These are phyloP conservation scores for Apotomis betuletana DNA, from an alignment of 2,888 invertebrate species.

Conservation along the genomic window DNA sequence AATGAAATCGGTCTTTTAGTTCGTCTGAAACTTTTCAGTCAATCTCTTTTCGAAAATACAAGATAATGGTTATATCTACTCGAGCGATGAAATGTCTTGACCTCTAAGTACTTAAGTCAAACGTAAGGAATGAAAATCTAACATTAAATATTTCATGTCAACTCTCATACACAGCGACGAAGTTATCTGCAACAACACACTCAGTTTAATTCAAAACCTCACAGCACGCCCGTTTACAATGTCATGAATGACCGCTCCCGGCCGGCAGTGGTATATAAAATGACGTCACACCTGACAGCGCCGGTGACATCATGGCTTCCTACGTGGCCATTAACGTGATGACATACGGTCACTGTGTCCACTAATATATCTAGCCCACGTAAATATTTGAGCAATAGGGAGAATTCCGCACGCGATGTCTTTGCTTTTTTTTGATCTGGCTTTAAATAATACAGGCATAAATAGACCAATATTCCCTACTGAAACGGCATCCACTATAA, in stretches of 20 bases:
- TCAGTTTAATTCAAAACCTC: constrained; percentile 1
- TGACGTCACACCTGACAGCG: constrained; percentile 65
- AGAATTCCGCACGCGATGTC: neutral
- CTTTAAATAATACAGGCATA: no score
- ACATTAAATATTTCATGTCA: no score
- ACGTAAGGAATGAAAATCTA: no score
- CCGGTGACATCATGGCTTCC: constrained; percentile 52
- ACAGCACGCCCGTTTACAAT: neutral
- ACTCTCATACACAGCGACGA: neutral
- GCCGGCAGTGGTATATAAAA: constrained; percentile 21
- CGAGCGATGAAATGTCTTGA: no score
- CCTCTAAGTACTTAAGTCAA: no score
- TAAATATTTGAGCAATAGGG: constrained; percentile 20
- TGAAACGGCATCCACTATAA: no score
- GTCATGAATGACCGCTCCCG: constrained; percentile 28
- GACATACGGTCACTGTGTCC: constrained; percentile 30
- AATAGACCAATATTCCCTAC: no score
- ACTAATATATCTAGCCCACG: constrained; percentile 8
- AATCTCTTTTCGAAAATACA: no score
- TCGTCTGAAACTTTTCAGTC: no score
- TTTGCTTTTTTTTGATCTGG: no score
- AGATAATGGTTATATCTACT: no score
- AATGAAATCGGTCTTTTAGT: no score
- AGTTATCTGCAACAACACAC: neutral
- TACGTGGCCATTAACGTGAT: constrained; percentile 25